phyloP scores from a whole-genome alignment of 2,113 vertebrate genomes.

The Dolichallabes microphthalmus region DNA sequence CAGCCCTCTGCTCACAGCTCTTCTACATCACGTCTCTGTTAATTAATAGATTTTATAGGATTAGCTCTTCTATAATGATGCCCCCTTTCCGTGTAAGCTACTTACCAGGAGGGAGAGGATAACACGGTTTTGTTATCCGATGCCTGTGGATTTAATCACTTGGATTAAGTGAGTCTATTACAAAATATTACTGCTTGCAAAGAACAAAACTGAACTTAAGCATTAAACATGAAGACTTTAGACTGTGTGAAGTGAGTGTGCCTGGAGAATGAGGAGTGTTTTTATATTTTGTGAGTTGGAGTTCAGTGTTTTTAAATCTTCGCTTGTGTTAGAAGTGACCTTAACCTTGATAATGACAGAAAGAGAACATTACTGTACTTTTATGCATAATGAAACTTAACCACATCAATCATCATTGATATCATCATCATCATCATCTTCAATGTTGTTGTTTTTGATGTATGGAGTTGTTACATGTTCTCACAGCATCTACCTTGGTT shows the following conservation, averaged over 20 bases:
- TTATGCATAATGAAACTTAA: background rate
- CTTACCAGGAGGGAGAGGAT: conserved; percentile 21
- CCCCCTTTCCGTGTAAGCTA: conserved; percentile 31
- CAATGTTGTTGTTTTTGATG: background rate
- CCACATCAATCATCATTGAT: conserved; percentile 43
- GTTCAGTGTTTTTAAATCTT: background rate
- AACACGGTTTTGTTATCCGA: conserved; percentile 32
- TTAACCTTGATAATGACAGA: background rate
- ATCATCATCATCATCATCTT: background rate
- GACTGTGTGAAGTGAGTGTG: background rate
- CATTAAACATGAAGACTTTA: background rate
- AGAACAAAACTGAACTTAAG: background rate
- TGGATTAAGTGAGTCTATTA: conserved; percentile 22
- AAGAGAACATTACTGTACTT: background rate
- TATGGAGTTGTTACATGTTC: background rate
- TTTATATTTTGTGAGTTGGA: background rate
- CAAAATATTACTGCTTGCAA: background rate
- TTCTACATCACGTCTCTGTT: conserved; percentile 46
- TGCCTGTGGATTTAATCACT: conserved; percentile 47
- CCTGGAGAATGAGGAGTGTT: background rate
- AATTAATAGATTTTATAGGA: conserved; percentile 53
- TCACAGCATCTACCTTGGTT: no score
- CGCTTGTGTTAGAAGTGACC: conserved; percentile 4
- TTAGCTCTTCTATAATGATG: conserved; percentile 46
- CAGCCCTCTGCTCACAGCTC: conserved; percentile 19